Evolutionary conservation across 1,140 invertebrate genomes (phyloP).

Genomic region (Medauroidea extradentata): DNA sequence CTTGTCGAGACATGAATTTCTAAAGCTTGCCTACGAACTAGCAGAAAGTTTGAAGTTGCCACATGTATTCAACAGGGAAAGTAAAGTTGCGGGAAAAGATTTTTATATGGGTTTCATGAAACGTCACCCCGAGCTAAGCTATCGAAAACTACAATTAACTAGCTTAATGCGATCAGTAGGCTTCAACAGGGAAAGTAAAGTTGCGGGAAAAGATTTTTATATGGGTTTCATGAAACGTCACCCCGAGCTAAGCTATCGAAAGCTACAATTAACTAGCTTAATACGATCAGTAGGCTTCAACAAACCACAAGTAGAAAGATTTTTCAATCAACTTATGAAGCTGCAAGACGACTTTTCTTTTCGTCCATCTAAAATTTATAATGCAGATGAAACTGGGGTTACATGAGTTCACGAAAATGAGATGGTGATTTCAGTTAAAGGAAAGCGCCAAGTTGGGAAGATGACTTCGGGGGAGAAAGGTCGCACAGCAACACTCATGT

Average conservation of each 20-base stretch:
- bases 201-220: conserved; percentile 36
- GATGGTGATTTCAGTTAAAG: conserved; percentile 34
- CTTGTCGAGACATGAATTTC: too few species aligned
- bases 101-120: conserved; percentile 43
- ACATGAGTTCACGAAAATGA: conserved; percentile 10
- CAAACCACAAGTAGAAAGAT: conserved; percentile 24
- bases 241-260: conserved; percentile 37
- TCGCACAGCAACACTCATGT: conserved; percentile 35
- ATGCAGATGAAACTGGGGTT: too few species aligned
- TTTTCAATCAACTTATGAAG: conserved; percentile 23
- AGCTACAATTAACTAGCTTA: conserved; percentile 39
- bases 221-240: conserved; percentile 40
- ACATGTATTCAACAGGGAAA: conserved; percentile 10
- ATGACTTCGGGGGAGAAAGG: conserved; percentile 43
- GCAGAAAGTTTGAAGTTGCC: conserved; percentile 8
- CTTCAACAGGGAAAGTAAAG: conserved; percentile 40
- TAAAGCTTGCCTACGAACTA: conserved; percentile 7
- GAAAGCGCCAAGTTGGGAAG: conserved; percentile 39
- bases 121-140: conserved; percentile 36
- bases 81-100: conserved; percentile 19
- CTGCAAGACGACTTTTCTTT: too few species aligned
- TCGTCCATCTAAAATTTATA: too few species aligned
- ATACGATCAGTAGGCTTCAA: conserved; percentile 23
- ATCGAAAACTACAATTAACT: conserved; percentile 40
- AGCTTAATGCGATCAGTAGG: conserved; percentile 35